Percentiles rank a stretch among this genome's conserved stretches.
Evolutionary conservation across 2,113 vertebrate genomes (phyloP).

Genomic region (Serinus canaria): DNA sequence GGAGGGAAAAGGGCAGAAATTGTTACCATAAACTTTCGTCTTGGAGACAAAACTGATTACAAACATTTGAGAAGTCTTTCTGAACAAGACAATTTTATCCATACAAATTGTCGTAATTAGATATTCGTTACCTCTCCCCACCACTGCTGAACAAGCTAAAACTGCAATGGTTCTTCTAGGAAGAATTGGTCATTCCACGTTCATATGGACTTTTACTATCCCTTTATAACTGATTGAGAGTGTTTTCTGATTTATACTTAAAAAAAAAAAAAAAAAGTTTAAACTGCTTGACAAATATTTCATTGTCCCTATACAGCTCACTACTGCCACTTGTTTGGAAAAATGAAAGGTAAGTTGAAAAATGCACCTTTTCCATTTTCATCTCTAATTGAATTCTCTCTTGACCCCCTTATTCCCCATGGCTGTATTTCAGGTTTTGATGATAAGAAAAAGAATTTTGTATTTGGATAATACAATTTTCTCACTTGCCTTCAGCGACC

Average conservation of each 20-base stretch:
- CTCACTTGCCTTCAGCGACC: constrained; percentile 77
- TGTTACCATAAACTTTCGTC: not conserved
- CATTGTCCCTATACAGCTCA: constrained; percentile 26
- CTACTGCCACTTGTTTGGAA: constrained; percentile 66
- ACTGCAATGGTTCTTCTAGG: not conserved
- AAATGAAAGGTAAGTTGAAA: constrained; percentile 69
- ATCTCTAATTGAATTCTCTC: constrained; percentile 74
- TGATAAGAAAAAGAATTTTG: constrained; percentile 76
- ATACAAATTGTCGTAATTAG: not conserved
- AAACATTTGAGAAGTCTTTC: not conserved
- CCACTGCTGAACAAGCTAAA: not conserved
- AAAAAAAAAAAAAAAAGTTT: not conserved
- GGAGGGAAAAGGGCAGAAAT: not conserved
- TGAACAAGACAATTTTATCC: not conserved
- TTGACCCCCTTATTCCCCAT: constrained; percentile 69
- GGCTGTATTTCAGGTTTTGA: constrained; percentile 71
- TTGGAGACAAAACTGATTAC: not conserved
- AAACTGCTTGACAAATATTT: constrained; percentile 51
- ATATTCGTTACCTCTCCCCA: not conserved
- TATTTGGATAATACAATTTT: constrained; percentile 80
- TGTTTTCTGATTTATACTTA: not conserved
- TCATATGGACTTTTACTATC: not conserved
- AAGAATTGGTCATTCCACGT: not conserved
- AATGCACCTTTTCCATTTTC: constrained; percentile 74
- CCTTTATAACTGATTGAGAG: not conserved